Conservation (phyloP, 2,797 vertebrate species). For the Pangasius sanitwongsei region DNA sequence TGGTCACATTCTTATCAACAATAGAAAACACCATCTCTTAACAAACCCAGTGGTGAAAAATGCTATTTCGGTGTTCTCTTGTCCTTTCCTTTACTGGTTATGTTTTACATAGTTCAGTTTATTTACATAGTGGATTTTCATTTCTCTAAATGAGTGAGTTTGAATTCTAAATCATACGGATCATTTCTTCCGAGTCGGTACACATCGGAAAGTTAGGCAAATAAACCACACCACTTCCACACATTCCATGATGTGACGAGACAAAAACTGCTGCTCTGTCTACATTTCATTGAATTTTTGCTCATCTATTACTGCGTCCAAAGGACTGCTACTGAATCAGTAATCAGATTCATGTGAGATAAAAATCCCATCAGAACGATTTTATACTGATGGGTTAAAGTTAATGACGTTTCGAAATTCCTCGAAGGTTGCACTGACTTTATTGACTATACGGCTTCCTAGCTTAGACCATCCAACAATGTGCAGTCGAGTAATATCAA, state of each 20-base stretch:
- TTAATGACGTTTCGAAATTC: not conserved
- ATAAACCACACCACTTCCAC: not conserved
- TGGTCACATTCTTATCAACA: not conserved
- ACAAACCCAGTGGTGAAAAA: not conserved
- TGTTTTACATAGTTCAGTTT: not conserved
- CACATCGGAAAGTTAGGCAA: not conserved
- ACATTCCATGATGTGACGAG: not conserved
- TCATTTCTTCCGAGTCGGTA: not conserved
- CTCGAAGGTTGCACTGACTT: not conserved
- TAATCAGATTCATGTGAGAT: too few species aligned
- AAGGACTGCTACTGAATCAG: not conserved
- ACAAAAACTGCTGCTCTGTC: not conserved
- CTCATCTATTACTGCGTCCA: not conserved
- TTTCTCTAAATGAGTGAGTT: not conserved
- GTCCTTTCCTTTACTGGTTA: not conserved
- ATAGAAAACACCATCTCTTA: not conserved
- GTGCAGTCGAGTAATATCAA: not conserved
- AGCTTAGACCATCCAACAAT: not conserved
- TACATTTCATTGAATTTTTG: not conserved
- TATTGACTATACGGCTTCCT: not conserved
- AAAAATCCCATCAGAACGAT: not conserved
- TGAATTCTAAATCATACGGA: not conserved
- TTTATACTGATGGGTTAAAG: not conserved
- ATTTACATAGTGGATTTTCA: not conserved
- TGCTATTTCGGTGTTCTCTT: not conserved